Conservation (phyloP, 2,888 invertebrate species). For the Yponomeuta plumbellus region DNA sequence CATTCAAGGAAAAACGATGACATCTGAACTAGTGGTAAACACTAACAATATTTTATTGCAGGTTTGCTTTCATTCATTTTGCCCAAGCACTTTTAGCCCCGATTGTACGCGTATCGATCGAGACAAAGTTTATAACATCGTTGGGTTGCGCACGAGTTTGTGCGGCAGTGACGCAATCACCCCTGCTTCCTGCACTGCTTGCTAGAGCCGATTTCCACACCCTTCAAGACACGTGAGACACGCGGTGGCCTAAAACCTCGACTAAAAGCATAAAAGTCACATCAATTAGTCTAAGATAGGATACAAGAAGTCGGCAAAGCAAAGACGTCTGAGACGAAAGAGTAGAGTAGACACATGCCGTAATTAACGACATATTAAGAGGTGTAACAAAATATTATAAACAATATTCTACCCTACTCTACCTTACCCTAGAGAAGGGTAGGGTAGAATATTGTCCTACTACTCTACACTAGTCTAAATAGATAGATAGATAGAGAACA, state of each 20-base stretch:
- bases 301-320: neutral
- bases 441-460: no score
- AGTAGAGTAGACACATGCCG: no score
- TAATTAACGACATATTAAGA: no score
- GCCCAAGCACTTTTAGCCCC: neutral
- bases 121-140: constrained; percentile 3
- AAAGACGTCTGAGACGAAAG: no score
- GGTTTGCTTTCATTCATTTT: neutral
- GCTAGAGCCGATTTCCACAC: neutral
- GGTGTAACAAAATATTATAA: no score
- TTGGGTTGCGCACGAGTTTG: neutral
- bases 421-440: no score
- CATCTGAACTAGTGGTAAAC: no score
- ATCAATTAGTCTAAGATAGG: neutral
- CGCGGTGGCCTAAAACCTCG: neutral
- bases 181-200: neutral
- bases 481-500: no score
- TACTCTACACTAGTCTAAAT: no score
- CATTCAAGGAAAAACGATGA: no score
- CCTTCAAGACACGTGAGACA: neutral
- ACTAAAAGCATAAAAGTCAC: neutral
- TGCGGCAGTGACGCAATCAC: neutral
- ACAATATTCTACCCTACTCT: no score
- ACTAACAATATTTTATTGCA: no score
- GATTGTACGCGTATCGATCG: neutral